Evolutionary conservation across 2,113 vertebrate species (phyloP).

Genomic region (Poeciliopsis prolifica): DNA sequence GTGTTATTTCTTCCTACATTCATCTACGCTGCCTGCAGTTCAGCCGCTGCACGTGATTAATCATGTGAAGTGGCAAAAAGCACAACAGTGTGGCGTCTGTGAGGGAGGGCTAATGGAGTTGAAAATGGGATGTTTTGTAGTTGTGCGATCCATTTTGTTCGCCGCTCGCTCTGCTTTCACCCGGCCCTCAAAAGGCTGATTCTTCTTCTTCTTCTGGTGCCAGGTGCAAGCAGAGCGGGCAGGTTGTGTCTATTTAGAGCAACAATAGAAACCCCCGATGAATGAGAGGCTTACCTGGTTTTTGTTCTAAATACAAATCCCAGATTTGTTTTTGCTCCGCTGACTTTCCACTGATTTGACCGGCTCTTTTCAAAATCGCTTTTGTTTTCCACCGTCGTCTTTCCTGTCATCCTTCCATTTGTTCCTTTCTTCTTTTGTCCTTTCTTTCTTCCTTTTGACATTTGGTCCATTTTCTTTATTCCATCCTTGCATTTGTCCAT

Average conservation of each 20-base stretch:
- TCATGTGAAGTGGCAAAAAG: constrained; percentile 75
- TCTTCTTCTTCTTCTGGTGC: constrained; percentile 27
- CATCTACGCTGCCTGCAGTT: constrained; percentile 47
- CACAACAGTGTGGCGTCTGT: constrained; percentile 67
- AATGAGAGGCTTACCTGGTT: constrained; percentile 28
- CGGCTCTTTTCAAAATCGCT: constrained; percentile 44
- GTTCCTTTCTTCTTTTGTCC: too few species aligned
- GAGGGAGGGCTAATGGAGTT: constrained; percentile 71
- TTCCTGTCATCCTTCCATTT: too few species aligned
- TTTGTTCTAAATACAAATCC: constrained; percentile 24
- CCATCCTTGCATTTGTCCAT: too few species aligned
- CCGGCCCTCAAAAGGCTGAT: constrained; percentile 40
- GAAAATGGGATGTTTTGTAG: constrained; percentile 75
- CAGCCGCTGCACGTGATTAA: constrained; percentile 72
- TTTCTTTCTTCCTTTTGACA: too few species aligned
- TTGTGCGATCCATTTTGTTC: constrained; percentile 66
- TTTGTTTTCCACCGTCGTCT: constrained; percentile 34
- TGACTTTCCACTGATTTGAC: constrained; percentile 30
- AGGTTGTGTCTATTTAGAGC: constrained; percentile 47
- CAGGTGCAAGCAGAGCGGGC: constrained; percentile 19
- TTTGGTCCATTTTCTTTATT: too few species aligned
- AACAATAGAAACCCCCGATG: neutral
- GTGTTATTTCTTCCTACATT: constrained; percentile 31
- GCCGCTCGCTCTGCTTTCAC: constrained; percentile 23
- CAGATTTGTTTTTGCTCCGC: constrained; percentile 25